Conservation (phyloP, 2,797 vertebrate species). For the Lophotriccus pileatus region DNA sequence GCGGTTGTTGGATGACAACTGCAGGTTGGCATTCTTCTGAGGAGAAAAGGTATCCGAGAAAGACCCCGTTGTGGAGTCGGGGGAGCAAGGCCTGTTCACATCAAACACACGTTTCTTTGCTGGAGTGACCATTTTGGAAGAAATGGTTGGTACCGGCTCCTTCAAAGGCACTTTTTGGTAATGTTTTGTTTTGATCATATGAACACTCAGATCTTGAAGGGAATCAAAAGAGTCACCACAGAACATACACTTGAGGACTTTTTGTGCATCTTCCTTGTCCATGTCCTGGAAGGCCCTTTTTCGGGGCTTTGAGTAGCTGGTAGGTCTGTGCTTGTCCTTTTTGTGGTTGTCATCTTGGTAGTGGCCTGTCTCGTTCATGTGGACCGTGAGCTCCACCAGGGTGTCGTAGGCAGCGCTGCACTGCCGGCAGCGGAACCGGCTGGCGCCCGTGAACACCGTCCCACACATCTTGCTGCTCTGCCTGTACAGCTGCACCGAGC, state of each 20-base stretch:
- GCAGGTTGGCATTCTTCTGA: conserved; percentile 80
- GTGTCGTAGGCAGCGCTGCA: conserved; percentile 98
- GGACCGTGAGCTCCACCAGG: conserved; percentile 93
- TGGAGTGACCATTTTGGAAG: conserved; percentile 91
- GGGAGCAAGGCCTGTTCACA: conserved; percentile 91
- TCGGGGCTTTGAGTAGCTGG: conserved; percentile 90
- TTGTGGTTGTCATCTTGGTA: conserved; percentile 97
- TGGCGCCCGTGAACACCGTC: conserved; percentile 93
- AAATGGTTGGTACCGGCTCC: conserved; percentile 95
- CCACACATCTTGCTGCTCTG: conserved; percentile 93
- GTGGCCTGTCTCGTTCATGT: conserved; percentile 98
- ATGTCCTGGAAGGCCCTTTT: conserved; percentile 95
- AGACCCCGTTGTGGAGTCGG: conserved; percentile 91
- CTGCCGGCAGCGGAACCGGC: conserved; percentile 94
- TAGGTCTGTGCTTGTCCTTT: conserved; percentile 87
- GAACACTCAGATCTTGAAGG: conserved; percentile 96
- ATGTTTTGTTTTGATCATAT: conserved; percentile 99
- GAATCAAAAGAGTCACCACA: conserved; percentile 98
- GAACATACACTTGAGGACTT: conserved; percentile 99
- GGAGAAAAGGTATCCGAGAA: conserved; percentile 84
- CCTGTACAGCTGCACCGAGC: conserved; percentile 95
- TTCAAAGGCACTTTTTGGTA: conserved; percentile 99
- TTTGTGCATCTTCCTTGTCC: conserved; percentile 98
- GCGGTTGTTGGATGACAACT: conserved; percentile 88
- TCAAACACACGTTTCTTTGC: conserved; percentile 95